Percentiles rank a stretch among this genome's conserved stretches.
phyloP scores from a whole-genome alignment of 2,888 invertebrate genomes.

The Rhingia rostrata region DNA sequence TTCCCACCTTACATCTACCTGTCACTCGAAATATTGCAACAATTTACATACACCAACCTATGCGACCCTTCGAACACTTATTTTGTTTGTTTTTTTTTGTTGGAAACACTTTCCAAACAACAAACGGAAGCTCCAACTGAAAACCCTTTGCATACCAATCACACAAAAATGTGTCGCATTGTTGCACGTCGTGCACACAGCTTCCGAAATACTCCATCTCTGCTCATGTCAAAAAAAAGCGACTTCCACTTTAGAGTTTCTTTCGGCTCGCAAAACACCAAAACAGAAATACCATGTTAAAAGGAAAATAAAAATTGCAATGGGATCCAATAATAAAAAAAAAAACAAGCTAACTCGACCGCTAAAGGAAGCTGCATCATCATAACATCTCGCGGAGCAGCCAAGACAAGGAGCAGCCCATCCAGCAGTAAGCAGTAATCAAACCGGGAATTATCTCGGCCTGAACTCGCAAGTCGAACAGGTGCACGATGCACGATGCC shows the following conservation, averaged over 20 bases:
- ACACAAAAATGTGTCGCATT: slow-evolving; percentile 66
- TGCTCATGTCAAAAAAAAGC: slow-evolving; percentile 4
- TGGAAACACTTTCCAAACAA: neutral
- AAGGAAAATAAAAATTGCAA: slow-evolving; percentile 61
- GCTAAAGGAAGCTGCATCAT: slow-evolving; percentile 59
- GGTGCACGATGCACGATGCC: slow-evolving; percentile 71
- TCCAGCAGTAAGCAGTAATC: slow-evolving; percentile 68
- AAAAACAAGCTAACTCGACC: slow-evolving; percentile 35
- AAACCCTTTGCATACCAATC: slow-evolving; percentile 57
- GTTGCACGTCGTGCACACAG: slow-evolving; percentile 63
- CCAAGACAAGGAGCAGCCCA: slow-evolving; percentile 72
- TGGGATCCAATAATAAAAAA: slow-evolving; percentile 45
- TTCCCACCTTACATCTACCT: too few species aligned
- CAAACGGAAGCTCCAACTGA: slow-evolving; percentile 25
- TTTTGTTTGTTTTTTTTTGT: neutral
- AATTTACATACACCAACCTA: neutral
- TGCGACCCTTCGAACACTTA: neutral
- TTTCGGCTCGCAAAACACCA: slow-evolving; percentile 12
- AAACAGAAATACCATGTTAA: slow-evolving; percentile 50
- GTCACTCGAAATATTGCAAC: neutral
- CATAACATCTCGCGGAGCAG: slow-evolving; percentile 64
- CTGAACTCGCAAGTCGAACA: slow-evolving; percentile 62
- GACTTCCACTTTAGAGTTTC: slow-evolving; percentile 29
- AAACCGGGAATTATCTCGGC: slow-evolving; percentile 68
- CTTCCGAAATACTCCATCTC: slow-evolving; percentile 68